Evolutionary conservation across 2,113 vertebrate species (phyloP).

Genomic region (Recurvirostra avosetta): DNA sequence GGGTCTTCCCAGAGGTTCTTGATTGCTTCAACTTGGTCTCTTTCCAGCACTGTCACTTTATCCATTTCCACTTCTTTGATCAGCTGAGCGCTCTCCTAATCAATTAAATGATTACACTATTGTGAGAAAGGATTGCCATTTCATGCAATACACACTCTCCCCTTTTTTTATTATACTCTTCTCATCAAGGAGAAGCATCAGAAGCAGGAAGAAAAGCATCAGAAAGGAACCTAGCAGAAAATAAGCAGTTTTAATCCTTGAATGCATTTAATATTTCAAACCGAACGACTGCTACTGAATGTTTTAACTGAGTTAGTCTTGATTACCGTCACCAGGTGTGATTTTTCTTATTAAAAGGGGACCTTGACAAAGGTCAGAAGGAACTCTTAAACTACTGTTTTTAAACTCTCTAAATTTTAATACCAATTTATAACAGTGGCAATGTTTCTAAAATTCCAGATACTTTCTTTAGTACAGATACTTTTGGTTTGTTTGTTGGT

Average conservation of each 20-base stretch:
- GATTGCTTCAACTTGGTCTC: slow-evolving; percentile 71
- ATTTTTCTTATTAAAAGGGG: not conserved
- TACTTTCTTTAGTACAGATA: not conserved
- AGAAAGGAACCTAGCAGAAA: not conserved
- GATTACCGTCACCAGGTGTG: not conserved
- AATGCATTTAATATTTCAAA: not conserved
- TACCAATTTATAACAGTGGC: not conserved
- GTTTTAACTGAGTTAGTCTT: not conserved
- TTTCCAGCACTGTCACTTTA: slow-evolving; percentile 72
- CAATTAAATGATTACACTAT: not conserved
- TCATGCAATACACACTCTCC: not conserved
- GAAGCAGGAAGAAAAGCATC: not conserved
- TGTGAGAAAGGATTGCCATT: not conserved
- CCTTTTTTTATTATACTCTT: not conserved
- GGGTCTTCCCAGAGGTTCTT: slow-evolving; percentile 80
- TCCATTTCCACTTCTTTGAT: slow-evolving; percentile 82
- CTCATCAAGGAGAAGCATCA: not conserved
- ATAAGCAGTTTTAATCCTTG: not conserved
- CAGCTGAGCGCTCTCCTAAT: slow-evolving; percentile 71
- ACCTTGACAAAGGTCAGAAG: not conserved
- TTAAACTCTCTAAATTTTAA: not conserved
- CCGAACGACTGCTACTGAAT: not conserved
- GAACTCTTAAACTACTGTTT: not conserved
- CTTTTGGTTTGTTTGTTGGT: not conserved
- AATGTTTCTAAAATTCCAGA: not conserved